Base-by-base conservation (phyloP, 2,797 vertebrate species). In the Lerista edwardsae region DNA sequence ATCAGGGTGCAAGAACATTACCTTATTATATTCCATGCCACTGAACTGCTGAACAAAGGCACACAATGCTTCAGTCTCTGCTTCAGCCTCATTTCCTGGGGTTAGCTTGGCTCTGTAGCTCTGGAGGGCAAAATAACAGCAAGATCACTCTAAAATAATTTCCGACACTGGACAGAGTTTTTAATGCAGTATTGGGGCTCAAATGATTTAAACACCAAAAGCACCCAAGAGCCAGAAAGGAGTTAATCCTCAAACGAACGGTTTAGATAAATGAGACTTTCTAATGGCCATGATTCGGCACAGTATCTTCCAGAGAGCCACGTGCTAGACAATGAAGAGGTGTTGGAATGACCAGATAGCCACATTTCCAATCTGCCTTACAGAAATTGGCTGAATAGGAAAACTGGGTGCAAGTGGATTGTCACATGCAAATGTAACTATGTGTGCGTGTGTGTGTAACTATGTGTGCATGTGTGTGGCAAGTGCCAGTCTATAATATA, bases 31-130 rank as follows among this genome's bases (percentile, higher is more conserved):
- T 79, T 99, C 97, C 0, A 91, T 93, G 74, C 95, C 95, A 0
- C 94, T 97, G 93, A 99, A 99, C 88, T 98, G 98, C 94, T 98
- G 98, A 93, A 98, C 94, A 80, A 99, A 99, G 86, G 95, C 98
- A 94, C 97, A 98, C 73, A 99, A 59, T 4, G 98, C 98, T 94
- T 98, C 98, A 0, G 98, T 97, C 91, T 99, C 98, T 0, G 98
- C 96, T 87, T 98, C 98, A 0, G 97, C 97, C 85, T 99, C 98
- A 3, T 97, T 97, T 59, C 97, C 97, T 1, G 97, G 97, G 3
- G 97, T 97, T 90, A 99, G 88, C 90, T 98, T 99, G 57, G 98
- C 97, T 39, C 97, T 97, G 95, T 99, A 98, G 91, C 97, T 97
- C 99, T 99, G 92, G 4, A 86, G 80, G 85, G 84, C 41, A 76